These are phyloP conservation scores for Coregonus ussuriensis DNA, from an alignment of 2,797 vertebrate genomes.

Conservation along the genomic window DNA sequence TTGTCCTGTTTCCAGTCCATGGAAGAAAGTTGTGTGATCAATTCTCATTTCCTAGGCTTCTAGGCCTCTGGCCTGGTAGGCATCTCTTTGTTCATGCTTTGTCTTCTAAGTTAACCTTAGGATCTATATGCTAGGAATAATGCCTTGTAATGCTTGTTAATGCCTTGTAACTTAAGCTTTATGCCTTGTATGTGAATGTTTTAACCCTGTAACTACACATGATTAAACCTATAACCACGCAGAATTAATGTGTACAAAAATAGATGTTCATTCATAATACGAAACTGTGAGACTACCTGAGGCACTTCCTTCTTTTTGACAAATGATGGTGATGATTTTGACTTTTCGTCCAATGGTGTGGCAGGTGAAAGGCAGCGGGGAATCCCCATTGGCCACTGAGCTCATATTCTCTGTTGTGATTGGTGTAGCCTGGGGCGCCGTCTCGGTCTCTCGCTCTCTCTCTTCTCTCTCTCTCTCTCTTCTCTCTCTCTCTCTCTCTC, in stretches of 20 bases:
- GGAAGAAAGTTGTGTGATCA: no score
- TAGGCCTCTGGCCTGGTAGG: no score
- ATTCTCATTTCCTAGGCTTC: no score
- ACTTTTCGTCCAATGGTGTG: conserved; percentile 1
- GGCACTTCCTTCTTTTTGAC: conserved; percentile 13
- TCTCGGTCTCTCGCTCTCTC: conserved; percentile 1
- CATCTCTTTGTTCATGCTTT: no score
- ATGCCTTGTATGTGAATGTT: no score
- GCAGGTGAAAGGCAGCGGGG: not conserved
- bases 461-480: not conserved
- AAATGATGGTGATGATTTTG: conserved; percentile 1
- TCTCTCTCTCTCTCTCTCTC: not conserved
- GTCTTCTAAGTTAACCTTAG: no score
- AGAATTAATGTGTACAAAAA: no score
- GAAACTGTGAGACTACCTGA: not conserved
- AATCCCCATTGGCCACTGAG: conserved; percentile 6
- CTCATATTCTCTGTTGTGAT: conserved; percentile 14
- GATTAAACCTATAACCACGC: not conserved
- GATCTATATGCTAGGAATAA: no score
- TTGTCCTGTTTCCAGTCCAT: no score
- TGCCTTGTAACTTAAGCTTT: no score
- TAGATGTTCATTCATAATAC: not conserved
- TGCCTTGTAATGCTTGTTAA: no score
- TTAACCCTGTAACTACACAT: not conserved
- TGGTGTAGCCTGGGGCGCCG: conserved; percentile 12